Base-by-base conservation (phyloP, 2,888 invertebrate genomes). In the Cotesia congregata region DNA sequence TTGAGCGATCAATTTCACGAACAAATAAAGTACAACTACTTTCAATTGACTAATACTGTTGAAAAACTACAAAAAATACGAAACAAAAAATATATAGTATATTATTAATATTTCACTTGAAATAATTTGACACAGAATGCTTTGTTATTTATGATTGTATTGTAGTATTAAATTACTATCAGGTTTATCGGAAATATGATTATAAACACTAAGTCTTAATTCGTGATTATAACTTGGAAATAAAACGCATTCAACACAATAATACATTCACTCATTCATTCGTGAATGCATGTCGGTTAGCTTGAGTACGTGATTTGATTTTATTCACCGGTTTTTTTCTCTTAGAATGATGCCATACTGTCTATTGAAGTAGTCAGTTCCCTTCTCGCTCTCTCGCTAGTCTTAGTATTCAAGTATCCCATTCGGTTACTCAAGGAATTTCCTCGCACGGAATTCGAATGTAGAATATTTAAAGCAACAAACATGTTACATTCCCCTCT, bases 341-440 rank as follows among this genome's bases (percentile, higher is more conserved):
- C 50, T 50, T 50, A 50, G 50, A 50, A 50, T 50, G 50, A 50
- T 50, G 50, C 50, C 50, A 50, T 50, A 50, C 50, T 50, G 50
- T 50, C 50, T 50, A 50, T 50, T 50, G 50, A 50, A 50, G 50
- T 12, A 50, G 50, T 50, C 7, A 1, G 7, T 50, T 50, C 50
- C 50, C 50, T 50, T 50, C 50, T 50, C 12, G 7, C 50, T 50
- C 12, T 50, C 50, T 50, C 12, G 3, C 9, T 50, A 12, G 50
- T 50, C 50, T 50, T 50, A 12, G 12, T 50, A 50, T 50, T 50
- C 50, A 50, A 50, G 50, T 50, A 12, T 50, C 50, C 50, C 50
- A 50, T 50, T 50, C 50, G 50, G 7, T 50, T 50, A 12, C 50
- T 50, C 50, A 50, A 50, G 12, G 50, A 50, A 50, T 50, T 50